These are phyloP conservation scores for Bradypodion ventrale DNA, from an alignment of 2,797 vertebrate species.

Conservation along the genomic window DNA sequence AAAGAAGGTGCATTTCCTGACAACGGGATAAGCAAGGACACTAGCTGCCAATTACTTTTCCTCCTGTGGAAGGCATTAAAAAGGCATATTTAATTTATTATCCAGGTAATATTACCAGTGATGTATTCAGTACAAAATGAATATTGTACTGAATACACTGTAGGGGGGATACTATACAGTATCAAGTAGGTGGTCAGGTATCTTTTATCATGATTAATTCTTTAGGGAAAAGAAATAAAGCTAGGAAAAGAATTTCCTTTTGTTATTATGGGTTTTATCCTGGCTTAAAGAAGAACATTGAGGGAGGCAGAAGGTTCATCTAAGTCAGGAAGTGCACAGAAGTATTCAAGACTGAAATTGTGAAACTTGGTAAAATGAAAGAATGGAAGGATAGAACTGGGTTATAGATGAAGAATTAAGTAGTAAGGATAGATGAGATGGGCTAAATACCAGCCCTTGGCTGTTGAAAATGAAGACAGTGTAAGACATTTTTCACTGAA, in stretches of 20 bases:
- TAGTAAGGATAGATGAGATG: background rate
- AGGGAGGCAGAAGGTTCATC: background rate
- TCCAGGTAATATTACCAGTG: too few relatives aligned
- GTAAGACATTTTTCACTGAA: background rate
- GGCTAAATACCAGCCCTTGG: background rate
- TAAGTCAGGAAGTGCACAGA: background rate
- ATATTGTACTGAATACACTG: background rate
- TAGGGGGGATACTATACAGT: conserved; percentile 11
- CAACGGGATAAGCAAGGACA: background rate
- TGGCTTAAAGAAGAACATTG: background rate
- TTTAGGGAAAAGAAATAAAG: background rate
- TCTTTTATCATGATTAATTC: background rate
- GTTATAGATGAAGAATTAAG: conserved; percentile 1
- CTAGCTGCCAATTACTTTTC: conserved; percentile 3
- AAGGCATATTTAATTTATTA: conserved; percentile 2
- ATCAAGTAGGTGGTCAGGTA: conserved; percentile 13
- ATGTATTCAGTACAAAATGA: conserved; percentile 1
- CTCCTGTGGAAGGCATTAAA: background rate
- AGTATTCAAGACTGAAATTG: background rate
- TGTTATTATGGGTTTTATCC: background rate
- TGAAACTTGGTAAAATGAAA: conserved; percentile 1
- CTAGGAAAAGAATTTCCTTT: conserved; percentile 5
- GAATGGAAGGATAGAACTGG: background rate
- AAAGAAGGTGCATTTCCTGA: background rate
- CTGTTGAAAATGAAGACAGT: background rate